Evolutionary conservation across 2,113 vertebrate species (phyloP).

Genomic region (Chelonoidis abingdonii): DNA sequence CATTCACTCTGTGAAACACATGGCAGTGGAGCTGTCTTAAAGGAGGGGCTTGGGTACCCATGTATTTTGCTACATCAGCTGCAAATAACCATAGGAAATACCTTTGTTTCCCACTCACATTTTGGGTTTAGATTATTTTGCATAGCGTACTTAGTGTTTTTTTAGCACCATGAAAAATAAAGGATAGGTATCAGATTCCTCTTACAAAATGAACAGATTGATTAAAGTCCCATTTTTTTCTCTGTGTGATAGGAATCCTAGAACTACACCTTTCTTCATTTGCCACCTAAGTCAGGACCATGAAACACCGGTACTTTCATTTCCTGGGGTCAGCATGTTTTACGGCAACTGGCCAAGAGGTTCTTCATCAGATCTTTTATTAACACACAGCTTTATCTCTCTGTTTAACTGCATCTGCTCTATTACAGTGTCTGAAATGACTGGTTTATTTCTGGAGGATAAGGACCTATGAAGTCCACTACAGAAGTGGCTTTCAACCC

Average conservation of each 20-base stretch:
- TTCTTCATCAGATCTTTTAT: background rate
- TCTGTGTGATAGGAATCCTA: background rate
- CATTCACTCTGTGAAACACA: background rate
- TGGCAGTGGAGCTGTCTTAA: background rate
- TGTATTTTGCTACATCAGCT: background rate
- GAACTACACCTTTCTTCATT: background rate
- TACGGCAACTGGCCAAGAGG: background rate
- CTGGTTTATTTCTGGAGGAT: background rate
- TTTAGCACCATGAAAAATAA: background rate
- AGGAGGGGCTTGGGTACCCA: background rate
- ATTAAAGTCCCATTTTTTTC: background rate
- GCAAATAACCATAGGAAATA: accelerated
- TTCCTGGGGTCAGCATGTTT: background rate
- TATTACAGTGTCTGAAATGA: accelerated
- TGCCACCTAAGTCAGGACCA: background rate
- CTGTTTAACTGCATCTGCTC: background rate
- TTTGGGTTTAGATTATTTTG: background rate
- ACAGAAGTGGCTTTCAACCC: background rate
- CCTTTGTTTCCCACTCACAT: background rate
- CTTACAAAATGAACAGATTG: background rate
- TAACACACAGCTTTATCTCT: background rate
- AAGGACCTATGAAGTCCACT: background rate
- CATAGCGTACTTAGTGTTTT: background rate
- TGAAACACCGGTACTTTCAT: background rate
- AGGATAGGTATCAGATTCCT: background rate